Conservation (phyloP, 2,113 vertebrate species). For the Eupsittula cactorum region DNA sequence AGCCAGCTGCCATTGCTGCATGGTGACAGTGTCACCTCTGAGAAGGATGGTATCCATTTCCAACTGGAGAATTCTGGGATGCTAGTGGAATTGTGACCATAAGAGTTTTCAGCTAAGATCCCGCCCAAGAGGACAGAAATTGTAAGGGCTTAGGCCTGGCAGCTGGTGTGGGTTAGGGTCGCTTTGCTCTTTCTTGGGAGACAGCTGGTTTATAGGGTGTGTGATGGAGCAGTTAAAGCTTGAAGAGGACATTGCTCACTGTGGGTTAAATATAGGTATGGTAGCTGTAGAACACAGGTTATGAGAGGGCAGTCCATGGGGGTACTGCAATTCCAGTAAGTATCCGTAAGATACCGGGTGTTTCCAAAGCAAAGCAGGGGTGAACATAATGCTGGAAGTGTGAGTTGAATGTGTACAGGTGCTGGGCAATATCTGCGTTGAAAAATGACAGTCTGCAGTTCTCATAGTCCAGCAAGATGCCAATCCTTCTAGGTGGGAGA, state of each 20-base stretch:
- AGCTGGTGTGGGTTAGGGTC: not conserved
- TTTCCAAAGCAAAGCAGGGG: slow-evolving; percentile 92
- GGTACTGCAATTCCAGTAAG: slow-evolving; percentile 78
- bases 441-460: slow-evolving; percentile 85
- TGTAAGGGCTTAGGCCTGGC: not conserved
- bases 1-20: not conserved
- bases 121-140: not conserved
- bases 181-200: not conserved
- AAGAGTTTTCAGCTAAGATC: not conserved
- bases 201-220: not conserved
- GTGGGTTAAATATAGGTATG: not conserved
- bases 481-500: slow-evolving; percentile 71
- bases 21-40: not conserved
- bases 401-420: slow-evolving; percentile 85
- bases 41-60: not conserved
- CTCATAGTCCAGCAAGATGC: slow-evolving; percentile 87
- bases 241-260: not conserved
- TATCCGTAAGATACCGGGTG: slow-evolving; percentile 83
- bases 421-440: slow-evolving; percentile 85
- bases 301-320: slow-evolving; percentile 33
- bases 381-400: slow-evolving; percentile 81
- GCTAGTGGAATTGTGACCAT: not conserved
- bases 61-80: not conserved
- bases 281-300: not conserved
- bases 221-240: not conserved